Percentiles rank a stretch among this genome's conserved stretches.
These are phyloP conservation scores for Ernsta delagoae DNA, from an alignment of 2,888 invertebrate species.

Conservation along the genomic window DNA sequence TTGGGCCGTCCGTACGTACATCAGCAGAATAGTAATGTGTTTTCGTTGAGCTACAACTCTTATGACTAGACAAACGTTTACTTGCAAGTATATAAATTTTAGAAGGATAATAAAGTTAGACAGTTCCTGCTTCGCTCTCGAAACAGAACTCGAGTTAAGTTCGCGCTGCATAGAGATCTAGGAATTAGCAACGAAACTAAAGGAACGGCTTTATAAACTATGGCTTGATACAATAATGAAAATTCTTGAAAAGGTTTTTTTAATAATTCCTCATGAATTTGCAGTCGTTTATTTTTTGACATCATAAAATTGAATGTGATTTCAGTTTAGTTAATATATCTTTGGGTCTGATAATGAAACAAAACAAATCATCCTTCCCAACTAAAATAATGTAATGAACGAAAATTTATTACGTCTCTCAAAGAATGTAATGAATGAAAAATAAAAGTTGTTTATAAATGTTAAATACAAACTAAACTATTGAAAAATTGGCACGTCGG, in stretches of 20 bases:
- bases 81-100: not conserved
- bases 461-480: too few relatives aligned
- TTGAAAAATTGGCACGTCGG: too few relatives aligned
- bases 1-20: conserved; percentile 9
- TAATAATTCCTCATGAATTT: not conserved
- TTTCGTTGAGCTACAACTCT: not conserved
- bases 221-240: not conserved
- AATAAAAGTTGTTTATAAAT: too few relatives aligned
- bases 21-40: not conserved
- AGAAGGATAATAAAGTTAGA: conserved; percentile 14
- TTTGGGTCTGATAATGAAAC: conserved; percentile 2
- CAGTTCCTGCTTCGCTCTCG: conserved; percentile 5
- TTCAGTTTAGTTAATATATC: not conserved
- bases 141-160: conserved; percentile 5
- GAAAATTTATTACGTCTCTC: conserved; percentile 1
- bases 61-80: not conserved
- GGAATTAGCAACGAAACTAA: not conserved
- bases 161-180: conserved; percentile 10
- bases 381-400: conserved; percentile 7
- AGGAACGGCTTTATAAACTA: not conserved
- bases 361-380: conserved; percentile 10
- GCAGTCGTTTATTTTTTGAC: not conserved
- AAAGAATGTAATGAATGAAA: not conserved
- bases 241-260: not conserved
- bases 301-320: conserved; percentile 3